Evolutionary conservation across 1,140 invertebrate genomes (phyloP), one percentile per base, ranked within the genome.

Genomic region (Aphelenchoides avenae): DNA sequence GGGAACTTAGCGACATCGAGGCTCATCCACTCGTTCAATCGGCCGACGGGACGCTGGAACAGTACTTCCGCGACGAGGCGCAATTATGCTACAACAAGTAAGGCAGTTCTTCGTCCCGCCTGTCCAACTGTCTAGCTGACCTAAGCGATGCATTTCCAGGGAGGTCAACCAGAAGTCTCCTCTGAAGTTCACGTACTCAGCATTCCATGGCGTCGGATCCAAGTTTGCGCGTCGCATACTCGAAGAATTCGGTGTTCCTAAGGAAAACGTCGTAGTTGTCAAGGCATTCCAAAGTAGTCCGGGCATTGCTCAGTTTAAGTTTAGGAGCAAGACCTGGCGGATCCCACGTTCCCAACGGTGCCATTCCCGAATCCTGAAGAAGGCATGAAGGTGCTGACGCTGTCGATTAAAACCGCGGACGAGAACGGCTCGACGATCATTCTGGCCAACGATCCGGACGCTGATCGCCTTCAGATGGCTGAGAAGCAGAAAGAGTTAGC

Each of bases 301-400:
- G 2, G 13, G 24, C 11, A 2, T 49, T 24, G 24, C 33, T 47
- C 26, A 6, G n/a, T 22, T 42, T 2, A 50, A n/a, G n/a, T 60
- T 48, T 18, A 73, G 57, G 75, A 77, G 31, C 75, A 75, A 59
- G 52, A 86, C 61, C 81, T 88, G 55, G 88, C 93, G 0, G 86
- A 99, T 82, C 93, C 93, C 0, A 89, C 97, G 59, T 99, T 99
- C 80, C 86, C 92, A 1, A 96, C 92, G 0, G 92, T 98, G 0
- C 85, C 85, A 70, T 96, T 92, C 81, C 95, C 95, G 0, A 99
- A 99, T 81, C 95, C 95, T 1, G 95, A 99, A 79, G 95, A 98
- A 80, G 87, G 88, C 6, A 87, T 88, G 73, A 87, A 87, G 71
- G 88, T 90, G 43, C 76, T 99, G 83, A 63, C 87, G 73, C 80